Evolutionary conservation across 1,140 invertebrate species (phyloP).

Genomic region (Notospermus geniculatus): DNA sequence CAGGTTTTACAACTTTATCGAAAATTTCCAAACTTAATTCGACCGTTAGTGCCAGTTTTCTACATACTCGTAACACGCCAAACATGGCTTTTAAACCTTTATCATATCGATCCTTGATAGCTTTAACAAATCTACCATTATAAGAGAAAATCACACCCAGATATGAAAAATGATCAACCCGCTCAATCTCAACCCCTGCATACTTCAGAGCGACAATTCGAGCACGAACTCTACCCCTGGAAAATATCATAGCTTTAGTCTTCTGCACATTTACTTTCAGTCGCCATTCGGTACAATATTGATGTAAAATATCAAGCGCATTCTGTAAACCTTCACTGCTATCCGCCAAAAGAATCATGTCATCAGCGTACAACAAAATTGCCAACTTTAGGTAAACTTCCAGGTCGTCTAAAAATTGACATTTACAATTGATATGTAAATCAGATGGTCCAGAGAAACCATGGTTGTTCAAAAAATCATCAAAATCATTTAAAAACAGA

Average conservation of each 20-base stretch:
- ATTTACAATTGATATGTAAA: too few species aligned
- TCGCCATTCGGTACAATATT: constrained; percentile 18
- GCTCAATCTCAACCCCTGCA: too few species aligned
- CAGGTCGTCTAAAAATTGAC: constrained; percentile 5
- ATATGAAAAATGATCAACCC: too few species aligned
- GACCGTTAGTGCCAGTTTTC: background rate
- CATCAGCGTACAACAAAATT: constrained; percentile 20
- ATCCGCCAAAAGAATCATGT: constrained; percentile 18
- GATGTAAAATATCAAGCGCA: constrained; percentile 10
- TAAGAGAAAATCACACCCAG: too few species aligned
- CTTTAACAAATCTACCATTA: too few species aligned
- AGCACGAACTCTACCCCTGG: background rate
- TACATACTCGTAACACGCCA: background rate
- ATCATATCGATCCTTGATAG: background rate
- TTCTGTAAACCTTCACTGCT: constrained; percentile 12
- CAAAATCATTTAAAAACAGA: constrained; percentile 23
- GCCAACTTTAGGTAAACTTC: constrained; percentile 15
- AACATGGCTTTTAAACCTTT: constrained; percentile 8
- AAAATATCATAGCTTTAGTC: constrained; percentile 18
- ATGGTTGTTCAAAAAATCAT: background rate
- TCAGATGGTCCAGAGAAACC: background rate
- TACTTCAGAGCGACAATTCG: background rate
- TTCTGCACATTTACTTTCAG: constrained; percentile 18
- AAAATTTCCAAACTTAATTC: constrained; percentile 10
- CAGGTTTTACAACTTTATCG: constrained; percentile 12